Evolutionary conservation across 2,888 invertebrate species (phyloP), one percentile per base, ranked within the genome.

Genomic region (Eupithecia vulgata): DNA sequence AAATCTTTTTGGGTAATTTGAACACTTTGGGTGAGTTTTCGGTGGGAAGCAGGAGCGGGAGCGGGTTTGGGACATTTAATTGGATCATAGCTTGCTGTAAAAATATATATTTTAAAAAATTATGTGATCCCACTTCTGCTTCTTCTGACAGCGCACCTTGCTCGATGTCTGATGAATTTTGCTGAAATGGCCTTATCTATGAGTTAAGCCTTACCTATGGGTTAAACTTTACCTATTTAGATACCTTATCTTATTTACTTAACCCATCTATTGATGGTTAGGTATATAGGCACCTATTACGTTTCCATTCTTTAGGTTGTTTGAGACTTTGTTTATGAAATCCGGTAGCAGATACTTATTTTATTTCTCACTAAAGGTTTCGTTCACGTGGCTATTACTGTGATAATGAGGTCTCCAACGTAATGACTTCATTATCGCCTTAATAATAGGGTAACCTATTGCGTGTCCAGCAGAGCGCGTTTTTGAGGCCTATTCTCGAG

Each of bases 401-500:
- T 34, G 15, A n/a, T 65, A 65, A 42, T 65, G 65, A 25, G 65
- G 40, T 25, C 25, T 25, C 65, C n/a, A 42, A 25, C n/a, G 15
- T 40, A 65, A 65, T 69, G 21, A 37, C 66, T 61, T 67, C 34
- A 61, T 62, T 15, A 42, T 34, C 68, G 64, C 37, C 59, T 67
- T 67, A 67, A 67, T 64, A 6, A 70, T 67, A 67, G 34, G 42
- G 61, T 70, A 42, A 59, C 8, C 25, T n/a, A 57, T 70, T 45
- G 73, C 73, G 73, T 71, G 74, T 71, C 57, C 48, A 70, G 25
- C 12, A n/a, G 42, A 67, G 7, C 15, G 57, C 30, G 30, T 21
- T 57, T 72, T 73, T 68, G 65, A 67, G 12, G 48, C 64, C 75
- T 74, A 74, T 80, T 75, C 74, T 78, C 71, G 68, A 67, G 74